These are phyloP conservation scores for Drosophila neoperkinsi DNA, from an alignment of 2,888 invertebrate species.

Conservation along the genomic window DNA sequence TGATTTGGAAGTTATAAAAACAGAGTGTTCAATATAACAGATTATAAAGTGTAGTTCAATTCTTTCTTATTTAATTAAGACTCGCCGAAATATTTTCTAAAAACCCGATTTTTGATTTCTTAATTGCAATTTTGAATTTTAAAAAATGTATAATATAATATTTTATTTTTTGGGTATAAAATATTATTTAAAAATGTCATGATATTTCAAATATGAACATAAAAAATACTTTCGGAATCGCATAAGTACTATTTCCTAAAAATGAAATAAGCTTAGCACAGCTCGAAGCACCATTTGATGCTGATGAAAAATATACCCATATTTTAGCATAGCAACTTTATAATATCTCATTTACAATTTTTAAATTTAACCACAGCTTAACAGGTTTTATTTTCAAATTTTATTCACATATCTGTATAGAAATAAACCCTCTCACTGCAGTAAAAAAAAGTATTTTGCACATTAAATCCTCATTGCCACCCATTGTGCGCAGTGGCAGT, in stretches of 20 bases:
- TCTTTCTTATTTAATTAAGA: background rate
- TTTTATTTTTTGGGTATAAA: background rate
- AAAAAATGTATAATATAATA: background rate
- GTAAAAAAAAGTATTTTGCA: background rate
- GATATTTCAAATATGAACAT: too few relatives aligned
- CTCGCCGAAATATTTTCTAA: background rate
- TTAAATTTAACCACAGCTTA: background rate
- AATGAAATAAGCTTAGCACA: too few relatives aligned
- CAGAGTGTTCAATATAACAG: background rate
- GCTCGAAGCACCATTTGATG: background rate
- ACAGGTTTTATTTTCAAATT: background rate
- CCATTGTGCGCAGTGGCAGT: slow-evolving; percentile 9
- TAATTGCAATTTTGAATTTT: background rate
- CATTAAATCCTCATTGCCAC: background rate
- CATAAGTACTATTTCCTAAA: too few relatives aligned
- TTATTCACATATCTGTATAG: background rate
- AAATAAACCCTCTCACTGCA: background rate
- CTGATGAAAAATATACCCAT: too few relatives aligned
- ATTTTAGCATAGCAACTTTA: too few relatives aligned
- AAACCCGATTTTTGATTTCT: background rate
- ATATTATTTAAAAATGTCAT: too few relatives aligned
- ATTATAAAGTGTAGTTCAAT: background rate
- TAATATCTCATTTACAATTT: too few relatives aligned
- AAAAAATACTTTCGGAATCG: too few relatives aligned
- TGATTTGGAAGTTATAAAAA: background rate